Conservation (phyloP, 2,113 vertebrate genomes). For the Lepus europaeus region DNA sequence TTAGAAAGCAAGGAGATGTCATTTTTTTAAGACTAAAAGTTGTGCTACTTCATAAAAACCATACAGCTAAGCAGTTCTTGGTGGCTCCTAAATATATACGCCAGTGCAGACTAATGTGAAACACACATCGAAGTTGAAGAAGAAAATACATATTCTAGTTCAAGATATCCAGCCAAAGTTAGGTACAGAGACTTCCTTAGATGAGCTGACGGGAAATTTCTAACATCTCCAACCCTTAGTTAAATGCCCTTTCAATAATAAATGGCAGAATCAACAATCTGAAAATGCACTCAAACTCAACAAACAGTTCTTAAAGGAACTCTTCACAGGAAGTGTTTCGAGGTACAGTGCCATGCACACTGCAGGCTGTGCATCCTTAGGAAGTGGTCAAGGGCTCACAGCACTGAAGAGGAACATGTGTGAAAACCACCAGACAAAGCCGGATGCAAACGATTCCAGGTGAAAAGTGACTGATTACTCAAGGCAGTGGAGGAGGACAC, state of each 20-base stretch:
- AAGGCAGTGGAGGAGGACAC: background rate
- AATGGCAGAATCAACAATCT: slow-evolving; percentile 28
- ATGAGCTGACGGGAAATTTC: slow-evolving; percentile 44
- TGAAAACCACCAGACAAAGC: background rate
- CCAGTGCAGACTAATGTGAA: slow-evolving; percentile 59
- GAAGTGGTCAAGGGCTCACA: no score
- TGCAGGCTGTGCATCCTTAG: no score
- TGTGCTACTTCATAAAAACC: slow-evolving; percentile 66
- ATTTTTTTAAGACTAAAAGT: slow-evolving; percentile 58
- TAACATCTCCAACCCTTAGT: background rate
- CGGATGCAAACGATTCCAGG: background rate
- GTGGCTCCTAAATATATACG: slow-evolving; percentile 62
- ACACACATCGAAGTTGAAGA: slow-evolving; percentile 45
- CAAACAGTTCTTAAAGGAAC: slow-evolving; percentile 7
- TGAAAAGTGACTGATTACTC: background rate
- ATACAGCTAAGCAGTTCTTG: slow-evolving; percentile 63
- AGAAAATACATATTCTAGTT: slow-evolving; percentile 58
- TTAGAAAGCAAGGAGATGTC: slow-evolving; percentile 38
- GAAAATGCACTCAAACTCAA: slow-evolving; percentile 55
- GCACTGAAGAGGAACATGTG: no score
- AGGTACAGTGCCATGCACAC: background rate
- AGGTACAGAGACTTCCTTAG: slow-evolving; percentile 26
- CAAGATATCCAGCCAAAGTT: slow-evolving; percentile 57
- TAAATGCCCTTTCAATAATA: background rate
- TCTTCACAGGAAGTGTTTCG: background rate